A percentile compares a stretch with the other conserved stretches of the same genome.
These are phyloP conservation scores for Steatornis caripensis DNA, from an alignment of 2,113 vertebrate genomes.

Conservation along the genomic window DNA sequence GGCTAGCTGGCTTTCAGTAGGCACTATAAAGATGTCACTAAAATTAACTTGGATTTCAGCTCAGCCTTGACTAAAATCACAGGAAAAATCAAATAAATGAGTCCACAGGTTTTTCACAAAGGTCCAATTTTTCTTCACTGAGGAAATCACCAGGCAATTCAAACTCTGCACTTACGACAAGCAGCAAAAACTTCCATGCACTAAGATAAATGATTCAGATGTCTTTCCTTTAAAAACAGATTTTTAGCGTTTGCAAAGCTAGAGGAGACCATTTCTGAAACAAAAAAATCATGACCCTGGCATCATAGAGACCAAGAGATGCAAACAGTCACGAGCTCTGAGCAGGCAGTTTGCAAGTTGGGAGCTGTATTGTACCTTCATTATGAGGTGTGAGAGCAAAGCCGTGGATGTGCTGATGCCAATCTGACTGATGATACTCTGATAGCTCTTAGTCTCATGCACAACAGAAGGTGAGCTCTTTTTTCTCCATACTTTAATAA, in stretches of 20 bases:
- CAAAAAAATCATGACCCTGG: background rate
- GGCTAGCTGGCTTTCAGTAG: background rate
- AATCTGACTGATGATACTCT: background rate
- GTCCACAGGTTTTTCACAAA: background rate
- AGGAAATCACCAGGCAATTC: background rate
- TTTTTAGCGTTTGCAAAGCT: background rate
- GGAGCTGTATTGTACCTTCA: background rate
- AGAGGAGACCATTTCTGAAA: background rate
- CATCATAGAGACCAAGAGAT: background rate
- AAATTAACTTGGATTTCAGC: background rate
- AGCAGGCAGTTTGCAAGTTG: background rate
- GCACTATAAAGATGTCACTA: background rate
- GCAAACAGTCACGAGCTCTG: background rate
- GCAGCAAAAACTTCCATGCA: background rate
- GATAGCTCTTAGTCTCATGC: background rate
- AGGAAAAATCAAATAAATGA: background rate
- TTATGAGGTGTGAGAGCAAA: background rate
- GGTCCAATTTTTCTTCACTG: background rate
- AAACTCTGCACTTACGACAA: background rate
- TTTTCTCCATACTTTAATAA: background rate
- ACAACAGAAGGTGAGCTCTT: background rate
- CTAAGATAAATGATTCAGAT: background rate
- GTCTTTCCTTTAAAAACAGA: background rate
- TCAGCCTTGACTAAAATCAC: background rate
- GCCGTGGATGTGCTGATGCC: background rate